These are phyloP conservation scores for Microcaecilia unicolor DNA, from an alignment of 2,797 vertebrate species.

Conservation along the genomic window DNA sequence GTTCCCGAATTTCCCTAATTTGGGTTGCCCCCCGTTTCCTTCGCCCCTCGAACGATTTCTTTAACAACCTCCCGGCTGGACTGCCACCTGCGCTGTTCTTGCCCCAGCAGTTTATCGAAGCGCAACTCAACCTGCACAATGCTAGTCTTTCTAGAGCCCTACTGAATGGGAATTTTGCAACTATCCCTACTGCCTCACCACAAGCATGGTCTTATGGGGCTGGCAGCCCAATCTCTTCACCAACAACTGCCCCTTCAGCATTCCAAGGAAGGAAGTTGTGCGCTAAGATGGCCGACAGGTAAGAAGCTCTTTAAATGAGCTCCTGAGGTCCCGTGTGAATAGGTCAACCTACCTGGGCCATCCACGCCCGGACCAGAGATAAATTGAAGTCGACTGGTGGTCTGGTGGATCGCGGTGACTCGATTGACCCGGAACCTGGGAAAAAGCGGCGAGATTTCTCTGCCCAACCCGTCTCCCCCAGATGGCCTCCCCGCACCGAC, in stretches of 20 bases:
- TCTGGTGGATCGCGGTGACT: no score
- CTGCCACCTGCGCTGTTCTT: constrained; percentile 28
- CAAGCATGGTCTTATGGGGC: constrained; percentile 23
- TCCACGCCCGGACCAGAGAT: no score
- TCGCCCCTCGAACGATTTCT: constrained; percentile 28
- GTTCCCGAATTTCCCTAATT: constrained; percentile 57
- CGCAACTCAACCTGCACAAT: constrained; percentile 33
- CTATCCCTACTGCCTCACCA: constrained; percentile 26
- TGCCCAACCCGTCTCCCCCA: no score
- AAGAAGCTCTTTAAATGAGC: no score
- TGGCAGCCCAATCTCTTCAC: constrained; percentile 15
- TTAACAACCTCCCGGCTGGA: constrained; percentile 13
- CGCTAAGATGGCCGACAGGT: no score
- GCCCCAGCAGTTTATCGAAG: constrained; percentile 35
- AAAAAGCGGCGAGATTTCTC: no score
- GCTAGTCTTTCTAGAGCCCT: constrained; percentile 40
- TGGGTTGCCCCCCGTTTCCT: constrained; percentile 44
- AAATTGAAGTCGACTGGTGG: no score
- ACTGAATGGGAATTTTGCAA: constrained; percentile 7
- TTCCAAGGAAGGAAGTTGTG: constrained; percentile 68
- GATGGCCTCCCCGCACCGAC: no score
- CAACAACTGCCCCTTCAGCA: constrained; percentile 1
- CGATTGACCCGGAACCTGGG: no score
- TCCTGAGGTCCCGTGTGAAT: no score
- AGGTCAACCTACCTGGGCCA: no score